Base-by-base conservation (phyloP, 1,140 invertebrate species). In the Drosophila novamexicana region DNA sequence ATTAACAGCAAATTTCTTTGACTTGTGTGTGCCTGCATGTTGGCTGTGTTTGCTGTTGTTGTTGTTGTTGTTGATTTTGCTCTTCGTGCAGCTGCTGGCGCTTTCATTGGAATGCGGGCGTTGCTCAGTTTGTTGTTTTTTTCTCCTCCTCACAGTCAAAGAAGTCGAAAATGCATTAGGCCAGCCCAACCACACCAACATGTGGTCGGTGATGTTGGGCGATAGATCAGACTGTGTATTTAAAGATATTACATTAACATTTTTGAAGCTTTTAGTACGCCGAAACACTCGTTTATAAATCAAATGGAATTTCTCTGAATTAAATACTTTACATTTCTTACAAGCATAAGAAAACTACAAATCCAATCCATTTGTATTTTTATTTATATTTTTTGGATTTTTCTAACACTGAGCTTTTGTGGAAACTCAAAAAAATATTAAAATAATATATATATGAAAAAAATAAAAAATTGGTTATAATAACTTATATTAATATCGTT, bases 1-100 rank as follows among this genome's bases (percentile, higher is more conserved):
- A 90, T 90, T 90, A 90, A 90, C 86, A 90, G 86, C 86, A 90
- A 86, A 90, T 90, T 90, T 90, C 86, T 86, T 86, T 86, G 82
- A 86, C 82, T 86, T 86, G 82, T 86, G 77, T 85, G 83, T 77
- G 82, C 77, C 71, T 88, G 83, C 79, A 71, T 75, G 73, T 62
- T 56, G 63, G 52, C 45, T 59, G 57, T 77, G 69, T 56, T 16
- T 59, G 44, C 62, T 65, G 58, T 7, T 61, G 22, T 7, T 44
- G 44, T 34, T 58, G 61, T 16, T 61, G 71, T 40, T 59, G 75
- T 16, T 74, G 75, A 7, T 61, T 64, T 45, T 73, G 57, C 78
- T 83, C 42, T 64, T 79, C 77, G 68, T 77, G 81, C 82, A 75
- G 81, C 81, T 85, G 81, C 78, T 70, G 83, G 83, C 83, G 83